A percentile compares a stretch with the other conserved stretches of the same genome.
Evolutionary conservation across 1,140 invertebrate species (phyloP).

Genomic region (Drosophila prosaltans): DNA sequence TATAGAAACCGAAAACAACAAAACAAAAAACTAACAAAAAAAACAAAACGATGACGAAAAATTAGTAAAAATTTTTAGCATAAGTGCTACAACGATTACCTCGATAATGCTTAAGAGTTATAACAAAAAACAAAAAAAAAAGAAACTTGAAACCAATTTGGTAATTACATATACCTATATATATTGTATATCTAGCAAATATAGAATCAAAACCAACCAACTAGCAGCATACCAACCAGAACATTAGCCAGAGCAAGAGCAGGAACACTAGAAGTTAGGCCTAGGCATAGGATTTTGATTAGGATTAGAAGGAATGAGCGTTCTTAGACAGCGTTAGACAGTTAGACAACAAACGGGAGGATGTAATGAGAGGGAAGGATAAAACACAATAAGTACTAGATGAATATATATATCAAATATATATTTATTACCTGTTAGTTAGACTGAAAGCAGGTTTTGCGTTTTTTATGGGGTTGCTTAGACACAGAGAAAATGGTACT

Average conservation of each 20-base stretch:
- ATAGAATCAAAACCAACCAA: constrained; percentile 62
- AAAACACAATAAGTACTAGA: constrained; percentile 56
- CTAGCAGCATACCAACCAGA: constrained; percentile 43
- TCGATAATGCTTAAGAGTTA: constrained; percentile 79
- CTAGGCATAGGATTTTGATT: constrained; percentile 3
- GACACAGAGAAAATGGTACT: constrained; percentile 26
- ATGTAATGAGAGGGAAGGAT: constrained; percentile 26
- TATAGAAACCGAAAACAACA: constrained; percentile 28
- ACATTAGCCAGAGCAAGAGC: constrained; percentile 34
- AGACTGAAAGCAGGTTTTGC: constrained; percentile 69
- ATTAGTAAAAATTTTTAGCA: constrained; percentile 80
- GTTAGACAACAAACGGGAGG: constrained; percentile 30
- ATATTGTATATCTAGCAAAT: constrained; percentile 65
- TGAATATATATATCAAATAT: constrained; percentile 50
- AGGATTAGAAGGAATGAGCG: constrained; percentile 41
- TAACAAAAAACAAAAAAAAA: constrained; percentile 49
- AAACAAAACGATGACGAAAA: constrained; percentile 47
- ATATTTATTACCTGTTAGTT: constrained; percentile 67
- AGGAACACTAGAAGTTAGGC: constrained; percentile 10
- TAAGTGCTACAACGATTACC: constrained; percentile 82
- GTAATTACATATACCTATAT: constrained; percentile 57
- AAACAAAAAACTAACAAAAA: constrained; percentile 16
- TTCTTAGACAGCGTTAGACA: constrained; percentile 29
- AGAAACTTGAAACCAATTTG: constrained; percentile 44
- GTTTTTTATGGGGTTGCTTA: constrained; percentile 57